Base-by-base conservation (phyloP, 2,888 invertebrate genomes). In the Neoaliturus tenellus region DNA sequence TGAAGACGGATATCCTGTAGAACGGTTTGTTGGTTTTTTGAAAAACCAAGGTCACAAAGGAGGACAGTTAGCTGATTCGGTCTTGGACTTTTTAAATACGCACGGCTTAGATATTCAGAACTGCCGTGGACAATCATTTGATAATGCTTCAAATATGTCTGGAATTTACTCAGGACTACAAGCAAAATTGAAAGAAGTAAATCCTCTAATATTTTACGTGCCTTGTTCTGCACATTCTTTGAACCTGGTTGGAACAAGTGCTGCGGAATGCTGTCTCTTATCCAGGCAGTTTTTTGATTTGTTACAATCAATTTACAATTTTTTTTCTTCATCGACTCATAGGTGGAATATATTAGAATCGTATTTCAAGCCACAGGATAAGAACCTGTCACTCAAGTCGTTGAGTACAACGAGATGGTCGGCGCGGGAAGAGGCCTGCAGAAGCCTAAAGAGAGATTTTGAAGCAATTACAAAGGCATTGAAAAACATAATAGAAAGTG, bases 131-230 rank as follows among this genome's bases (percentile, higher is more conserved):
- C 88, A 89, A 82, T 86, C 86, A 55, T 88, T 88, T 85, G 88
- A 89, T 86, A 89, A 89, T 87, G 88, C 89, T 17, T 85, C 87
- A 41, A 88, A 89, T 86, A 89, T 89, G 88, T 85, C 87, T 14
- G 89, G 89, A 23, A 85, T 83, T 25, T 89, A 89, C 81, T 81
- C 84, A 81, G 88, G 88, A 73, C 81, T 88, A 80, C 87, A 89
- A 75, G 44, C 75, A 12, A 75, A 20, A 39, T 44, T 75, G 44
- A 75, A 75, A 75, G 75, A 75, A 25, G 35, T 73, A 5, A 39
- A 39, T 12, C 12, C 12, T 39, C 12, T 39, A 12, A 39, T 39
- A 12, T 39, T 39, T 39, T 39, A 39, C 12, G 39, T 39, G 39
- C 39, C 39, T 39, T 39, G 39, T 8, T 39, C 12, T 12, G 6